Evolutionary conservation across 2,113 vertebrate genomes (phyloP).

Genomic region (Penelope pileata): DNA sequence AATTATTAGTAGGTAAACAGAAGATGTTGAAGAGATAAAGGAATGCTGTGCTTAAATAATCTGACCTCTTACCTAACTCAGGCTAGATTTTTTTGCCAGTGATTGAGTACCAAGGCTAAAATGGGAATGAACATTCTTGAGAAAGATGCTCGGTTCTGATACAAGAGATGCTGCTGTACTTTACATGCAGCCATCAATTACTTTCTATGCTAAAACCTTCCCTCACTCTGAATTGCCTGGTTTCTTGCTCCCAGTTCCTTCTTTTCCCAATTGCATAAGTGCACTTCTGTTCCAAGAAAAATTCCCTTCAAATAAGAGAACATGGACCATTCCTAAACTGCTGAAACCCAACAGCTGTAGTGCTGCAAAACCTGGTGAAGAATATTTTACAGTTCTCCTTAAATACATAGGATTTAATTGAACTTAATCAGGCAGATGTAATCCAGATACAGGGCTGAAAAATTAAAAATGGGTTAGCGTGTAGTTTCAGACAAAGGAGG

Average conservation of each 20-base stretch:
- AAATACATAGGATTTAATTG: not conserved
- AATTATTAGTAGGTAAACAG: not conserved
- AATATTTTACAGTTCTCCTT: not conserved
- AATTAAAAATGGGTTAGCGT: conserved; percentile 67
- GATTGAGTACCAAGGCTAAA: not conserved
- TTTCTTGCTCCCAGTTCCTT: not conserved
- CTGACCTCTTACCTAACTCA: not conserved
- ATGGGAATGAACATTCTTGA: not conserved
- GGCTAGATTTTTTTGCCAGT: not conserved
- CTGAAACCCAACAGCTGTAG: not conserved
- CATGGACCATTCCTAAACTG: not conserved
- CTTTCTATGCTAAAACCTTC: not conserved
- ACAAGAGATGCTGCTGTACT: not conserved
- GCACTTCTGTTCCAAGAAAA: not conserved
- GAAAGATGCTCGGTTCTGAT: not conserved
- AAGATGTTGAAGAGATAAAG: not conserved
- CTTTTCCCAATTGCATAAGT: not conserved
- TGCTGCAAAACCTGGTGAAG: not conserved
- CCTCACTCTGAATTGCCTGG: not conserved
- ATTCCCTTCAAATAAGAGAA: not conserved
- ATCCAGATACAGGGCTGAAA: conserved; percentile 74
- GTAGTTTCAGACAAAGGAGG: conserved; percentile 69
- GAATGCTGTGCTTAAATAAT: not conserved
- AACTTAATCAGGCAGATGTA: conserved; percentile 40
- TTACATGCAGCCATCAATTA: not conserved